These are phyloP conservation scores for Oreohelix idahoensis DNA, from an alignment of 1,140 invertebrate genomes.

Conservation along the genomic window DNA sequence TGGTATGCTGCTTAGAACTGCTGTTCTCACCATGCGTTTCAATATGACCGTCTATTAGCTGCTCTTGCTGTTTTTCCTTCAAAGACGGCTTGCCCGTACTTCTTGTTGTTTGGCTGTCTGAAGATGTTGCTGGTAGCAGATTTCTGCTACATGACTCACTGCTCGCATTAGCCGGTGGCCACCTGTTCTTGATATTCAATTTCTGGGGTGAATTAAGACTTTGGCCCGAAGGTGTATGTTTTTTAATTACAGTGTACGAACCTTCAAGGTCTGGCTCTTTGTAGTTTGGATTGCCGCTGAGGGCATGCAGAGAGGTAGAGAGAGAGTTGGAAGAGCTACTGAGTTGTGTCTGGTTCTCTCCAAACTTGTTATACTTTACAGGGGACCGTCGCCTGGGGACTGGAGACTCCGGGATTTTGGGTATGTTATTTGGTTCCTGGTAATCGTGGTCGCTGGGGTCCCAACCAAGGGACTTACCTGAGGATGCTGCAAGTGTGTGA, in stretches of 20 bases:
- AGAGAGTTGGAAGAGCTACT: background rate
- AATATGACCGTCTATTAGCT: background rate
- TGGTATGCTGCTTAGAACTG: background rate
- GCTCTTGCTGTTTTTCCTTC: slow-evolving; percentile 3
- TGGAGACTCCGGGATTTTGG: slow-evolving; percentile 24
- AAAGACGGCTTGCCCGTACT: background rate
- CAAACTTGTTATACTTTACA: background rate
- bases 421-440: slow-evolving; percentile 23
- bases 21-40: background rate
- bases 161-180: slow-evolving; percentile 11
- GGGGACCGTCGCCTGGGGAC: slow-evolving; percentile 17
- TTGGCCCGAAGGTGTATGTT: background rate
- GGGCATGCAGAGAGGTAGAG: slow-evolving; percentile 21
- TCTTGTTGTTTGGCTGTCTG: background rate
- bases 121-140: background rate
- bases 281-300: background rate
- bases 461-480: background rate
- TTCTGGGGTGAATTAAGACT: background rate
- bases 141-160: background rate
- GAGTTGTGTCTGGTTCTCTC: background rate
- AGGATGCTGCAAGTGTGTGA: slow-evolving; percentile 11
- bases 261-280: background rate
- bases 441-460: slow-evolving; percentile 1
- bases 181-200: slow-evolving; percentile 18
- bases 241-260: background rate